phyloP scores from a whole-genome alignment of 2,797 vertebrate species.

The Danio albolineatus region DNA sequence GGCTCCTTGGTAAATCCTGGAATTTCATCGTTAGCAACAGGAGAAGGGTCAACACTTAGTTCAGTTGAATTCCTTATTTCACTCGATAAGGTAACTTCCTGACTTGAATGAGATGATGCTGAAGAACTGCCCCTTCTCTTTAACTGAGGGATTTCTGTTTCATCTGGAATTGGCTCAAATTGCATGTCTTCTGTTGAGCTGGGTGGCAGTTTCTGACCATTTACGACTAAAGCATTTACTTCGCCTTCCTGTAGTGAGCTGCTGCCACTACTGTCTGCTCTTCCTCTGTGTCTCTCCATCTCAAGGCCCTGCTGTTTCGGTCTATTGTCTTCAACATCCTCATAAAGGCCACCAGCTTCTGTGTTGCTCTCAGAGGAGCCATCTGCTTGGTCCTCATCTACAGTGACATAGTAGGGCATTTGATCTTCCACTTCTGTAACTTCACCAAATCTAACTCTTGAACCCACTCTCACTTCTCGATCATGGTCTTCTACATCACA shows the following conservation, averaged over 20 bases:
- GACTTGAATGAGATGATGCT: conserved; percentile 65
- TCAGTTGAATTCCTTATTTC: conserved; percentile 59
- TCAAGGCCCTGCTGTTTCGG: conserved; percentile 11
- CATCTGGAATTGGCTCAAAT: conserved; percentile 71
- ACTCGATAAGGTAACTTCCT: conserved; percentile 47
- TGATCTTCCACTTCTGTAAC: conserved; percentile 54
- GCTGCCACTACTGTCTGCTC: conserved; percentile 57
- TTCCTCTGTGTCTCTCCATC: conserved; percentile 24
- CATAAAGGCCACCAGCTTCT: conserved; percentile 45
- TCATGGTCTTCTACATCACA: conserved; percentile 61
- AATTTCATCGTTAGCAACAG: conserved; percentile 24
- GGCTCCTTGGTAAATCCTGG: conserved; percentile 63
- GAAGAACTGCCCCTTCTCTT: conserved; percentile 65
- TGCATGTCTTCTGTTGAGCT: conserved; percentile 30
- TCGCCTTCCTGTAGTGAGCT: conserved; percentile 26
- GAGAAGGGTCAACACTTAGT: conserved; percentile 58
- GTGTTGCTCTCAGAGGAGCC: conserved; percentile 54
- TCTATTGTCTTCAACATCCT: conserved; percentile 1
- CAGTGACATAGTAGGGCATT: conserved; percentile 73
- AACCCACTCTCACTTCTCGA: conserved; percentile 61
- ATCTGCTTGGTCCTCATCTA: conserved; percentile 51
- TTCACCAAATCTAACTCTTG: conserved; percentile 74
- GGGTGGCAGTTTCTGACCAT: conserved; percentile 19
- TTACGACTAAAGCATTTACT: conserved; percentile 47
- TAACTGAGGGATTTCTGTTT: conserved; percentile 42